A percentile compares a stretch with the other conserved stretches of the same genome.
Conservation (phyloP, 2,797 vertebrate species). For the Anas bahamensis region DNA sequence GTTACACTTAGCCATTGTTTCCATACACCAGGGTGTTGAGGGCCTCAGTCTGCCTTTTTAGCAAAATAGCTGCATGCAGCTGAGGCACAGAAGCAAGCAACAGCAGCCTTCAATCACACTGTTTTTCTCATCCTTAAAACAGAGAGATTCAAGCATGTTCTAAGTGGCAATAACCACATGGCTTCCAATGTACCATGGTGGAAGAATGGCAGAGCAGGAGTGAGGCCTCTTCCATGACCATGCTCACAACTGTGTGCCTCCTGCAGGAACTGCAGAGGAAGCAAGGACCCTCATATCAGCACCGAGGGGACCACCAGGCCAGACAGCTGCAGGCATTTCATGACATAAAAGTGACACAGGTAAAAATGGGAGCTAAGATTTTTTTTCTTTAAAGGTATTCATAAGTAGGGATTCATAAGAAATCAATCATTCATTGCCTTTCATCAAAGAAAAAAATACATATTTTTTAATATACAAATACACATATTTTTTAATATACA, state of each 20-base stretch:
- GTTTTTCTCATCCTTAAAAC: neutral
- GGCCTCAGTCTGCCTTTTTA: neutral
- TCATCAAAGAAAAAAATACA: neutral
- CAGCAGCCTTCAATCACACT: neutral
- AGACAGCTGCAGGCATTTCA: neutral
- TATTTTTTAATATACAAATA: too few relatives aligned
- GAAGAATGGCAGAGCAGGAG: rapidly evolving
- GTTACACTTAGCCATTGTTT: neutral
- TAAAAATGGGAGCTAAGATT: neutral
- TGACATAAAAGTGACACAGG: neutral
- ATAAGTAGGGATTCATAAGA: neutral
- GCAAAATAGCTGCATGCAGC: neutral
- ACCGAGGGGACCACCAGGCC: neutral
- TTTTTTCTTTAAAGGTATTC: neutral
- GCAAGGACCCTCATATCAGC: neutral
- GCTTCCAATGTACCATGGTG: neutral
- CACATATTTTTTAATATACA: neutral
- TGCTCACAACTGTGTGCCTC: neutral
- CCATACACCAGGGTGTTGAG: neutral
- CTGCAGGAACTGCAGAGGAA: too few relatives aligned
- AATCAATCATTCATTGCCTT: neutral
- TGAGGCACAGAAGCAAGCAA: neutral
- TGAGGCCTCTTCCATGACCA: neutral
- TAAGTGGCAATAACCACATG: rapidly evolving
- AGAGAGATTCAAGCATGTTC: neutral